Percentiles rank a stretch among this genome's conserved stretches.
Conservation (phyloP, 2,888 invertebrate species). For the Petrophora chlorosata region DNA sequence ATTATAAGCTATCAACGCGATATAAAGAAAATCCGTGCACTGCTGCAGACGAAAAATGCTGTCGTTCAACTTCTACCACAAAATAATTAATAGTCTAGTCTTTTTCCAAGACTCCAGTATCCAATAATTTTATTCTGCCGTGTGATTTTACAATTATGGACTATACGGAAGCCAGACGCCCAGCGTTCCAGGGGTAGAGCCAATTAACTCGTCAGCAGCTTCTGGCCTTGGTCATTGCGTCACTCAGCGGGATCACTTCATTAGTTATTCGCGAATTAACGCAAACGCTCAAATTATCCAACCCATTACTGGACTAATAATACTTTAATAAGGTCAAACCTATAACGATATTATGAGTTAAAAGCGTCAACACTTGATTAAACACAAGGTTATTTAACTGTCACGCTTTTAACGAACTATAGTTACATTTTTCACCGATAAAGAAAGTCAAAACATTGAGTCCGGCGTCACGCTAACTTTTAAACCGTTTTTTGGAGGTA, state of each 20-base stretch:
- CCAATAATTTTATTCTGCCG: no score
- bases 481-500: conserved; percentile 19
- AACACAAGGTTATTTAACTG: conserved; percentile 50
- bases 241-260: conserved; percentile 26
- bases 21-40: no score
- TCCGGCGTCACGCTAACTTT: conserved; percentile 3
- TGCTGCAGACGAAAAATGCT: no score
- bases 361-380: conserved; percentile 57
- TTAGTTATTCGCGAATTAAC: conserved; percentile 29
- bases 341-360: conserved; percentile 40
- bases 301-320: conserved; percentile 28
- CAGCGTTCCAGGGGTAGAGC: no score
- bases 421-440: conserved; percentile 12
- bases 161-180: no score
- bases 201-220: no score
- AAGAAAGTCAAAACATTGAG: conserved; percentile 13
- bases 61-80: no score
- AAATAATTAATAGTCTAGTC: no score
- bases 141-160: no score
- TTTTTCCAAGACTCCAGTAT: no score
- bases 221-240: conserved; percentile 16
- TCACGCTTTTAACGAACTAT: conserved; percentile 20
- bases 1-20: no score
- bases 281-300: conserved; percentile 40
- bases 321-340: conserved; percentile 42